These are phyloP conservation scores for Colaptes auratus DNA, from an alignment of 2,113 vertebrate genomes.

Conservation along the genomic window DNA sequence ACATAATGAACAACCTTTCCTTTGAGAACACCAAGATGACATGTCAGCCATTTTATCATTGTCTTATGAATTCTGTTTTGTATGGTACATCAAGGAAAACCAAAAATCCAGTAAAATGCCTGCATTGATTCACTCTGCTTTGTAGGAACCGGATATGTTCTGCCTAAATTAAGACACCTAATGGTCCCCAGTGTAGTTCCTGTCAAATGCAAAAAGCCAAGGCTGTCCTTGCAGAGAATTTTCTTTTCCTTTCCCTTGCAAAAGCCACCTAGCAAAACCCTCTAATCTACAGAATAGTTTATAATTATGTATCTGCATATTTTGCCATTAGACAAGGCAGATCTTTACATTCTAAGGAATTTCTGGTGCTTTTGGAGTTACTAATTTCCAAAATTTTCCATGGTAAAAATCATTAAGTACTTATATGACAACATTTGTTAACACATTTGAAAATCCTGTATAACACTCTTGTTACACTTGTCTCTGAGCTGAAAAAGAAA, in stretches of 20 bases:
- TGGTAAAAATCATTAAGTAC: background rate
- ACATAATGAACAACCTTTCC: background rate
- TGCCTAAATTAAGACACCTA: background rate
- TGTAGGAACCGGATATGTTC: background rate
- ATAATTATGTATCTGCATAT: background rate
- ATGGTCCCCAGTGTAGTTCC: background rate
- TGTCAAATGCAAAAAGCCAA: background rate
- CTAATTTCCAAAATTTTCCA: background rate
- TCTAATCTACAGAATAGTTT: background rate
- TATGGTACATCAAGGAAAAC: background rate
- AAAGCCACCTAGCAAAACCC: background rate
- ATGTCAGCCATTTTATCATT: background rate
- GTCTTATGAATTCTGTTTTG: background rate
- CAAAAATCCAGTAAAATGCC: background rate
- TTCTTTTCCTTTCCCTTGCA: background rate
- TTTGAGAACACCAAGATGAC: background rate
- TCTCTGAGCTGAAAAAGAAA: background rate
- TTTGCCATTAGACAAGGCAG: background rate
- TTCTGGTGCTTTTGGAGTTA: background rate
- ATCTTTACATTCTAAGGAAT: background rate
- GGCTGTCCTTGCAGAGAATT: background rate
- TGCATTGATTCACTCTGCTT: background rate
- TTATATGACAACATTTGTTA: background rate
- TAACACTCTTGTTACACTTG: background rate
- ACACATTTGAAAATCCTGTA: background rate